Evolutionary conservation across 2,113 vertebrate genomes (phyloP).

Genomic region (Thunnus thynnus): DNA sequence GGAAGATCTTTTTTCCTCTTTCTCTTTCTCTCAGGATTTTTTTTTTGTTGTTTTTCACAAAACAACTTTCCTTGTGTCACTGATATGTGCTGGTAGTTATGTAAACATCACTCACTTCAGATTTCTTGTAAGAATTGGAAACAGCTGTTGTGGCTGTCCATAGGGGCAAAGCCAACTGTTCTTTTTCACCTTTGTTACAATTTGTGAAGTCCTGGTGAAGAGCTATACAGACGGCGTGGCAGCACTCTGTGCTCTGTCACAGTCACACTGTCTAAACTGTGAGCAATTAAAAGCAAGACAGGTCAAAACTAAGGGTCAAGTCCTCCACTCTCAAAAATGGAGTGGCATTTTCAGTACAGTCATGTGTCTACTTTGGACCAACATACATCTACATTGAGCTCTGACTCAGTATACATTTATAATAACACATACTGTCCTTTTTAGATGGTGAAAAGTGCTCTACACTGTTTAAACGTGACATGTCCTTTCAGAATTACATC

Average conservation of each 20-base stretch:
- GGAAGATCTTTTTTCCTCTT: slow-evolving; percentile 50
- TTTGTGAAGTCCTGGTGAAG: slow-evolving; percentile 68
- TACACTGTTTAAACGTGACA: slow-evolving; percentile 40
- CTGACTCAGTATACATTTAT: slow-evolving; percentile 28
- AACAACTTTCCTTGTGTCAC: slow-evolving; percentile 74
- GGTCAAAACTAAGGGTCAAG: slow-evolving; percentile 60
- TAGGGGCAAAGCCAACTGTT: slow-evolving; percentile 52
- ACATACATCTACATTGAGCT: slow-evolving; percentile 12
- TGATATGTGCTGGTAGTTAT: slow-evolving; percentile 68
- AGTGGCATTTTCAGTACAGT: slow-evolving; percentile 35
- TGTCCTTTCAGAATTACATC: slow-evolving; percentile 46
- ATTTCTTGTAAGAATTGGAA: slow-evolving; percentile 74
- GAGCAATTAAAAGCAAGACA: slow-evolving; percentile 62
- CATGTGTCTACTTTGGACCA: slow-evolving; percentile 27
- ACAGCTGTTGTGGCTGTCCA: slow-evolving; percentile 71
- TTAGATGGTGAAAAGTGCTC: not conserved
- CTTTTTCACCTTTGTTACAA: slow-evolving; percentile 69
- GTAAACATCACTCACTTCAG: slow-evolving; percentile 77
- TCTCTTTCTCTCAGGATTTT: slow-evolving; percentile 31
- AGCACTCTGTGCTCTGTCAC: slow-evolving; percentile 65
- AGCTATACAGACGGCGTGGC: slow-evolving; percentile 36
- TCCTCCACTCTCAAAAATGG: slow-evolving; percentile 36
- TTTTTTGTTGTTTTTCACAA: slow-evolving; percentile 60
- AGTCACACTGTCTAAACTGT: slow-evolving; percentile 54
- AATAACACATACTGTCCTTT: slow-evolving; percentile 1